Percentiles rank a stretch among this genome's conserved stretches.
Evolutionary conservation across 2,888 invertebrate species (phyloP).

Genomic region (Agrochola macilenta): DNA sequence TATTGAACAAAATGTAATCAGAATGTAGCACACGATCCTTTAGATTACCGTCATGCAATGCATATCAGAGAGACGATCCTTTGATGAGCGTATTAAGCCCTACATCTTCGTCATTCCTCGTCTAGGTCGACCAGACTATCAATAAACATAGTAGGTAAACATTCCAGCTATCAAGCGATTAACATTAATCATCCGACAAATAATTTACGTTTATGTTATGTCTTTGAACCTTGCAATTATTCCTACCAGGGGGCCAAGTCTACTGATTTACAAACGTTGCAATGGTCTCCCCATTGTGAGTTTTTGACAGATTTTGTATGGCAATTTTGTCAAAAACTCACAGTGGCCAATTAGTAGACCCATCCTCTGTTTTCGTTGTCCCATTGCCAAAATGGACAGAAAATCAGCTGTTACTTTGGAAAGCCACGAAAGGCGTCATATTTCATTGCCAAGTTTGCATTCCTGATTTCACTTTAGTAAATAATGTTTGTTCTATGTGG

Average conservation of each 20-base stretch:
- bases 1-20: neutral
- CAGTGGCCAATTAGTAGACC: neutral
- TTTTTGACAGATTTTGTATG: neutral
- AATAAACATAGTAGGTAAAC: constrained; percentile 35
- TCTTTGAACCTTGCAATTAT: constrained; percentile 10
- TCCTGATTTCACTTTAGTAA: constrained; percentile 36
- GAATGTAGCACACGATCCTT: constrained; percentile 31
- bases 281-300: neutral
- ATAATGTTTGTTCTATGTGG: constrained; percentile 16
- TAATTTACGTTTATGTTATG: constrained; percentile 21
- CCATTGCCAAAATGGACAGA: constrained; percentile 18
- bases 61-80: constrained; percentile 37
- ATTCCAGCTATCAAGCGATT: constrained; percentile 40
- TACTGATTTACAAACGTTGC: neutral
- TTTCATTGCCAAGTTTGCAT: constrained; percentile 55
- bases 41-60: neutral
- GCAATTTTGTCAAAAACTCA: neutral
- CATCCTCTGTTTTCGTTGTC: neutral
- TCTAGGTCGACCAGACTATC: constrained; percentile 50
- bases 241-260: neutral
- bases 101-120: constrained; percentile 30
- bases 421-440: constrained; percentile 26
- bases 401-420: constrained; percentile 30
- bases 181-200: constrained; percentile 37
- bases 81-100: constrained; percentile 15